Conservation (phyloP, 1,140 invertebrate genomes). For the Drosophila guanche region DNA sequence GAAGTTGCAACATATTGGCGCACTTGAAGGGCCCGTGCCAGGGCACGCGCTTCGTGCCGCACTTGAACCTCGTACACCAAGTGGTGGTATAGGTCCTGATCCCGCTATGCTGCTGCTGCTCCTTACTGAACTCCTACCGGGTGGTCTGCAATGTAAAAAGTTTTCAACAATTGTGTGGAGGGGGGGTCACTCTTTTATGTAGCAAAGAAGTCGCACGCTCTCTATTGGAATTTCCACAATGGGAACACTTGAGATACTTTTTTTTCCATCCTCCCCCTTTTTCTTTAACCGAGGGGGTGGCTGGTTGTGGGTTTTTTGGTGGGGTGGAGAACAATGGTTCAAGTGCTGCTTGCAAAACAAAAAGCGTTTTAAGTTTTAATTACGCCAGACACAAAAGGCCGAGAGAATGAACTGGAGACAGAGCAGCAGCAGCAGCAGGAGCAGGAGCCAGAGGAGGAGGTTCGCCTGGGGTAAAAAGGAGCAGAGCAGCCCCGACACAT, state of each 20-base stretch:
- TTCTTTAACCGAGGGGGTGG: constrained; percentile 15
- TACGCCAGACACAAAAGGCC: constrained; percentile 65
- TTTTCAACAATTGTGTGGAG: constrained; percentile 33
- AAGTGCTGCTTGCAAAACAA: constrained; percentile 80
- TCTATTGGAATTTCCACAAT: constrained; percentile 79
- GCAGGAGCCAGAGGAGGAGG: too few relatives aligned
- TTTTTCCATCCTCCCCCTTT: constrained; percentile 11
- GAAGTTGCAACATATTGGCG: constrained; percentile 73
- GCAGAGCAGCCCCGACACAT: constrained; percentile 39
- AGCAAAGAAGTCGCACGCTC: constrained; percentile 69
- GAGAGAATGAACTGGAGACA: constrained; percentile 16
- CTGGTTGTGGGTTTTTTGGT: constrained; percentile 67
- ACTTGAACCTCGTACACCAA: constrained; percentile 65
- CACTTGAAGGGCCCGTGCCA: constrained; percentile 51
- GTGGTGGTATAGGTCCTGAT: constrained; percentile 41
- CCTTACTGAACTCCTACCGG: constrained; percentile 31
- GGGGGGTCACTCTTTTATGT: constrained; percentile 17
- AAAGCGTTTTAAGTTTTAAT: constrained; percentile 82
- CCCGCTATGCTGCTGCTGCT: constrained; percentile 1
- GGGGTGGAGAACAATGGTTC: constrained; percentile 68
- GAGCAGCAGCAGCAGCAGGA: background rate
- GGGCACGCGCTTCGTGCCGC: constrained; percentile 65
- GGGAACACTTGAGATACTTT: constrained; percentile 68
- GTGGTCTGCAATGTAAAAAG: constrained; percentile 37
- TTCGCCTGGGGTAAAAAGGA: too few relatives aligned